Conservation (phyloP, 2,888 invertebrate species). For the Euplexia lucipara region DNA sequence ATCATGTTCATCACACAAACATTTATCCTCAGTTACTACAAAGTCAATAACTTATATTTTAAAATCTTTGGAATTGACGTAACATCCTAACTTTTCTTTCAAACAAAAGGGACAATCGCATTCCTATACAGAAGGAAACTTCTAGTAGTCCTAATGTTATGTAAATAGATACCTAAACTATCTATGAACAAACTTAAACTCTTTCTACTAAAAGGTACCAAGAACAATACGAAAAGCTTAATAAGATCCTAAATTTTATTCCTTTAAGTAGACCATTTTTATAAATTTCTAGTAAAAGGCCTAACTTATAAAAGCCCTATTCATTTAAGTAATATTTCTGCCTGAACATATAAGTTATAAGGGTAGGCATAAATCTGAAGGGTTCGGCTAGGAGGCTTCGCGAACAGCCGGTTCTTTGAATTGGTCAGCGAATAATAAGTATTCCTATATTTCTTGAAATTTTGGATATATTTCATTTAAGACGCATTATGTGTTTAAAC, state of each 20-base stretch:
- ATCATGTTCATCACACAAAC: too few relatives aligned
- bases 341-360: slow-evolving; percentile 16
- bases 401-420: slow-evolving; percentile 20
- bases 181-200: neutral
- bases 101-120: neutral
- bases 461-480: too few relatives aligned
- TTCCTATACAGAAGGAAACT: neutral
- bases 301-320: slow-evolving; percentile 6
- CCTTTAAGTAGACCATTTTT: slow-evolving; percentile 22
- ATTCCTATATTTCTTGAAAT: neutral
- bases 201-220: neutral
- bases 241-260: too few relatives aligned
- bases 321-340: slow-evolving; percentile 37
- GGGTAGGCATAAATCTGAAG: slow-evolving; percentile 29
- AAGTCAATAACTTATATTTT: too few relatives aligned
- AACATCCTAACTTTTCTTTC: neutral
- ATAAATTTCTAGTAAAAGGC: slow-evolving; percentile 22
- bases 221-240: slow-evolving; percentile 15
- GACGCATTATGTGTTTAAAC: too few relatives aligned
- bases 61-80: too few relatives aligned
- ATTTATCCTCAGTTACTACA: too few relatives aligned
- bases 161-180: slow-evolving; percentile 1
- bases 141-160: neutral
- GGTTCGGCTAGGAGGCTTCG: slow-evolving; percentile 6
- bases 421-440: neutral